Conservation (phyloP, 2,888 invertebrate species). For the Cactoblastis cactorum region DNA sequence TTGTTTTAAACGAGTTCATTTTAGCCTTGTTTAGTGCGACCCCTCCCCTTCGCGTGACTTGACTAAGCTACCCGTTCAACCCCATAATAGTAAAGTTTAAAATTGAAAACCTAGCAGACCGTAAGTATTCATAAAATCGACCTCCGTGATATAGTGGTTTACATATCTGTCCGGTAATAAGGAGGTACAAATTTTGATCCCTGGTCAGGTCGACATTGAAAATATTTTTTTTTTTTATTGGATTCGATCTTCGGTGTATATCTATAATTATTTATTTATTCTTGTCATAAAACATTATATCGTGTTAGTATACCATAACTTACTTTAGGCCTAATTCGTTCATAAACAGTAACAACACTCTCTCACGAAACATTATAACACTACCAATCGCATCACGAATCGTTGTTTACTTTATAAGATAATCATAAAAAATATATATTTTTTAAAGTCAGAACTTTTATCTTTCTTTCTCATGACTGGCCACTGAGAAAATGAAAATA, state of each 20-base stretch:
- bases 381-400: not conserved
- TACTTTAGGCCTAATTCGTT: no score
- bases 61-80: slow-evolving; percentile 1
- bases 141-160: not conserved
- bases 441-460: not conserved
- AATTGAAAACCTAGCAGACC: not conserved
- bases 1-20: not conserved
- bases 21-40: not conserved
- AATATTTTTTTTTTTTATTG: no score
- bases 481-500: not conserved
- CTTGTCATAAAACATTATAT: no score
- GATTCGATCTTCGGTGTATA: no score
- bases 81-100: not conserved
- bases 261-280: no score
- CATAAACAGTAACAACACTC: not conserved
- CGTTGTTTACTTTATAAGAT: not conserved
- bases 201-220: no score
- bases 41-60: not conserved
- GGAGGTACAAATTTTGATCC: no score
- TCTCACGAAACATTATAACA: no score
- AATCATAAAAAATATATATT: not conserved
- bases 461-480: not conserved
- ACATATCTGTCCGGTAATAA: no score
- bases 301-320: no score
- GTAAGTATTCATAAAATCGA: not conserved